A percentile compares a stretch with the other conserved stretches of the same genome.
phyloP scores from a whole-genome alignment of 2,888 invertebrate species.

The Ennomos fuscantarius region DNA sequence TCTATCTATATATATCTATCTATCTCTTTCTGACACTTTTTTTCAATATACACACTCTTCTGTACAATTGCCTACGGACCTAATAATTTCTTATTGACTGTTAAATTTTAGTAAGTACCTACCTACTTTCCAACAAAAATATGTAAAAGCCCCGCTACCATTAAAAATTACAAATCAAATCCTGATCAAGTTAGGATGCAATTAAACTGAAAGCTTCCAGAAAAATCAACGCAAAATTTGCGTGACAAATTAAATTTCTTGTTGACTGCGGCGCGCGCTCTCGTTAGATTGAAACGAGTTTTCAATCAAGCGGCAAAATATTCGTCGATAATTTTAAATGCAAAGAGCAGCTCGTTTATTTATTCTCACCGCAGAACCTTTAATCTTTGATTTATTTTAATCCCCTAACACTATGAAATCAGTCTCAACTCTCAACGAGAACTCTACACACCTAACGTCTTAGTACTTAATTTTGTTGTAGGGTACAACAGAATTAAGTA shows the following conservation, averaged over 20 bases:
- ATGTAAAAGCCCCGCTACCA: background rate
- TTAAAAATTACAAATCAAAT: constrained; percentile 21
- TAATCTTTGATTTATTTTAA: constrained; percentile 12
- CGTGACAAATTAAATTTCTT: constrained; percentile 70
- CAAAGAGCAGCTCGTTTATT: constrained; percentile 48
- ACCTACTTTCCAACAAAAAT: background rate
- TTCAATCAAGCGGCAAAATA: constrained; percentile 66
- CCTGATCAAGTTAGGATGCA: constrained; percentile 25
- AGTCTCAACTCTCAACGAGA: too few relatives aligned
- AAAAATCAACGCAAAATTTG: constrained; percentile 44
- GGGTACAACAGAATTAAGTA: too few relatives aligned
- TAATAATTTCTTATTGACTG: too few relatives aligned
- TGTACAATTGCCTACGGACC: too few relatives aligned
- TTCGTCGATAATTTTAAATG: constrained; percentile 56
- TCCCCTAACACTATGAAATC: background rate
- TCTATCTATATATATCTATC: too few relatives aligned
- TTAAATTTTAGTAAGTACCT: too few relatives aligned
- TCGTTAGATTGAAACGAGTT: constrained; percentile 71
- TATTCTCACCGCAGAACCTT: constrained; percentile 39
- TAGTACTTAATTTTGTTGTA: too few relatives aligned
- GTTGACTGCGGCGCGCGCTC: constrained; percentile 63
- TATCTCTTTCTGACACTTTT: too few relatives aligned
- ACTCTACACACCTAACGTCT: too few relatives aligned
- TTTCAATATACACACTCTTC: too few relatives aligned
- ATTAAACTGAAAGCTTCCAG: constrained; percentile 30